Evolutionary conservation across 1,140 invertebrate genomes (phyloP).

Genomic region (Lordiphosa collinella): DNA sequence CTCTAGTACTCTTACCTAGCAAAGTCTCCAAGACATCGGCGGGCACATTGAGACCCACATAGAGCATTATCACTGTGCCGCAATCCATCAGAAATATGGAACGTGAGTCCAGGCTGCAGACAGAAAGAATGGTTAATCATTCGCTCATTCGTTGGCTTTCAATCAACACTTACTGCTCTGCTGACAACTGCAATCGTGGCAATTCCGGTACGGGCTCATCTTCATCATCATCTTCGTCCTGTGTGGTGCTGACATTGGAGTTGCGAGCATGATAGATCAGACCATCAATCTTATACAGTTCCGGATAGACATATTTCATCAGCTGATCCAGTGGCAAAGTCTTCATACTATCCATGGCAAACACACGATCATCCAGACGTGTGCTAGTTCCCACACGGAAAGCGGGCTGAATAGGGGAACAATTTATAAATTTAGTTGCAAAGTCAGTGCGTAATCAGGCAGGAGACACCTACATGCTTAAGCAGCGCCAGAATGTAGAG

Average conservation of each 20-base stretch:
- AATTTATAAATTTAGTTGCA: background rate
- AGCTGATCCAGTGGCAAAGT: slow-evolving; percentile 90
- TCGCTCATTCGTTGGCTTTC: background rate
- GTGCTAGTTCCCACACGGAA: slow-evolving; percentile 93
- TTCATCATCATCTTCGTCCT: slow-evolving; percentile 81
- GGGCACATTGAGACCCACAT: slow-evolving; percentile 91
- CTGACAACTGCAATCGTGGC: slow-evolving; percentile 85
- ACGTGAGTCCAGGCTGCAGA: slow-evolving; percentile 86
- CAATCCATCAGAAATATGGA: slow-evolving; percentile 96
- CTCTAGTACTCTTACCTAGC: slow-evolving; percentile 81
- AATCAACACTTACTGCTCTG: slow-evolving; percentile 82
- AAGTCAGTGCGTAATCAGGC: background rate
- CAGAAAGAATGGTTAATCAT: background rate
- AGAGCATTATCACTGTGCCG: slow-evolving; percentile 91
- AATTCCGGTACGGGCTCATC: slow-evolving; percentile 82
- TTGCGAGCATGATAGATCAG: slow-evolving; percentile 82
- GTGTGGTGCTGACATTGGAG: slow-evolving; percentile 64
- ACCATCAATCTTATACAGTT: slow-evolving; percentile 93
- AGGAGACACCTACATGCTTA: slow-evolving; percentile 87
- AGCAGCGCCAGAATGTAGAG: slow-evolving; percentile 94
- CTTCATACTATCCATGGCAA: slow-evolving; percentile 96
- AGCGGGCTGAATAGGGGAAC: slow-evolving; percentile 85
- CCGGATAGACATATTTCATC: slow-evolving; percentile 94
- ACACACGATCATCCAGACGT: slow-evolving; percentile 94
- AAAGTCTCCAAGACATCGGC: slow-evolving; percentile 87